These are phyloP conservation scores for Ranitomeya imitator DNA, from an alignment of 2,113 vertebrate genomes.

Conservation along the genomic window DNA sequence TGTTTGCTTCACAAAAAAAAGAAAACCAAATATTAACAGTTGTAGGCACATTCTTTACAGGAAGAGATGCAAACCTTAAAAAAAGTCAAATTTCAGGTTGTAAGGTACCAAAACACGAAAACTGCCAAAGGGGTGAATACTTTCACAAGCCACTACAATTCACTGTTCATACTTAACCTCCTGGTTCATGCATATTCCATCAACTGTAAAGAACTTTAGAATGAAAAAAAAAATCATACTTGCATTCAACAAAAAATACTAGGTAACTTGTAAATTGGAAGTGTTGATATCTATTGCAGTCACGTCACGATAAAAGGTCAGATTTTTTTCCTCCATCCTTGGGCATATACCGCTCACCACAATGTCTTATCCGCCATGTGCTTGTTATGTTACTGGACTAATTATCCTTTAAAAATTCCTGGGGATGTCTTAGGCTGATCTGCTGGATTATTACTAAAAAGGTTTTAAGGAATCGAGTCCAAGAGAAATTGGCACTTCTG, in stretches of 20 bases:
- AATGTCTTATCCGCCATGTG: slow-evolving; percentile 20
- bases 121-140: no score
- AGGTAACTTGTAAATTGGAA: not conserved
- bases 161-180: not conserved
- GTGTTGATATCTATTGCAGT: not conserved
- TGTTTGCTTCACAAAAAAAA: no score
- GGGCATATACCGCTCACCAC: not conserved
- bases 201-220: not conserved
- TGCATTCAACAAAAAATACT: not conserved
- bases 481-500: slow-evolving; percentile 30
- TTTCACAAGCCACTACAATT: no score
- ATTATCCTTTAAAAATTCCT: slow-evolving; percentile 11
- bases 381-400: not conserved
- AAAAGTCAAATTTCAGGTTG: no score
- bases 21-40: no score
- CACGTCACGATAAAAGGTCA: not conserved
- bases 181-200: not conserved
- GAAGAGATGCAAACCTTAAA: no score
- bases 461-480: slow-evolving; percentile 22
- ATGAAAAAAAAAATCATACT: not conserved
- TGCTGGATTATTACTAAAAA: slow-evolving; percentile 37
- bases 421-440: slow-evolving; percentile 24
- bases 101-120: no score
- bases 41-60: no score
- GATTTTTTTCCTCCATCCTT: not conserved